Evolutionary conservation across 2,113 vertebrate genomes (phyloP).

Genomic region (Ibidorhyncha struthersii): DNA sequence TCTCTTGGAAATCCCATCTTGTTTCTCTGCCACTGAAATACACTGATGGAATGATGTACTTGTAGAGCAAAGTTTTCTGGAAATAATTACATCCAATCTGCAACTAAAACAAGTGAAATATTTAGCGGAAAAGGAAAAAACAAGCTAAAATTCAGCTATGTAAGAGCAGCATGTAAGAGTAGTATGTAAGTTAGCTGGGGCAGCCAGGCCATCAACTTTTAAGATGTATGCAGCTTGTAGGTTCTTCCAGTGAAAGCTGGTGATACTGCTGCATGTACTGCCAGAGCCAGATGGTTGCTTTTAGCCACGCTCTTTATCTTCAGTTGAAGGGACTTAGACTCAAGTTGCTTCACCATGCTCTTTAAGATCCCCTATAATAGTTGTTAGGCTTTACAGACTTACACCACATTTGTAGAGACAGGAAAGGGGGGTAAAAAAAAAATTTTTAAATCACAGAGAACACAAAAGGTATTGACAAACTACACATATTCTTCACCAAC

Average conservation of each 20-base stretch:
- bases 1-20: background rate
- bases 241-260: background rate
- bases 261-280: background rate
- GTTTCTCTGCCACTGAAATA: background rate
- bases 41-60: background rate
- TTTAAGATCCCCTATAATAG: background rate
- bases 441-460: background rate
- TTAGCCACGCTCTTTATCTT: background rate
- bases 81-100: background rate
- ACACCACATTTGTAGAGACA: background rate
- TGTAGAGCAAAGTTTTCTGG: background rate
- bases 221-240: background rate
- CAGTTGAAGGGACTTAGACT: no score
- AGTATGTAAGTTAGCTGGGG: no score
- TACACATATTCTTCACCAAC: background rate
- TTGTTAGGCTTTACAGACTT: background rate
- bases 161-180: no score
- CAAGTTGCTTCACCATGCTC: background rate
- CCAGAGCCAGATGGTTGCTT: background rate
- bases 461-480: background rate
- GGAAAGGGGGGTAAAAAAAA: background rate
- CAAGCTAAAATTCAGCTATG: background rate
- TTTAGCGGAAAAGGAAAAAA: background rate
- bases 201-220: background rate
- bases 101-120: background rate